phyloP scores from a whole-genome alignment of 2,888 invertebrate species.

The Andrena minutula region DNA sequence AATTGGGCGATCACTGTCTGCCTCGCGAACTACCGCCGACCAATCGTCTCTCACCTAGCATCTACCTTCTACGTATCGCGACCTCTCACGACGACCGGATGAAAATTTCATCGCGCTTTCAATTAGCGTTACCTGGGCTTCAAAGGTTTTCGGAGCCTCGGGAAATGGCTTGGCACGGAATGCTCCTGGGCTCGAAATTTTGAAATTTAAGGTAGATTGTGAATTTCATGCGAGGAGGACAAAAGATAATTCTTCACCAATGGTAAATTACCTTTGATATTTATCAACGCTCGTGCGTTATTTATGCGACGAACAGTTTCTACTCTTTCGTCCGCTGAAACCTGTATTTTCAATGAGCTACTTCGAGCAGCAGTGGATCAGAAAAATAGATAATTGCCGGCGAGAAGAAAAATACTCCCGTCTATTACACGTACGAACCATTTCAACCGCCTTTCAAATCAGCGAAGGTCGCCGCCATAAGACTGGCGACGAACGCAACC shows the following conservation, averaged over 20 bases:
- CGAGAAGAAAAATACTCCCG: background rate
- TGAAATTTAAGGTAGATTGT: too few relatives aligned
- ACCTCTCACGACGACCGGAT: constrained; percentile 63
- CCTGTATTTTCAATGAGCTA: too few relatives aligned
- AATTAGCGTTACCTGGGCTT: constrained; percentile 30
- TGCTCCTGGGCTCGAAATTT: too few relatives aligned
- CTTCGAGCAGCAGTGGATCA: too few relatives aligned
- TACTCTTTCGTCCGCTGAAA: too few relatives aligned
- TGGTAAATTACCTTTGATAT: too few relatives aligned
- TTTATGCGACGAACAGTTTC: too few relatives aligned
- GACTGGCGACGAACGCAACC: constrained; percentile 23
- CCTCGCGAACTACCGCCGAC: constrained; percentile 43
- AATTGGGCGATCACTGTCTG: constrained; percentile 31
- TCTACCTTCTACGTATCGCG: constrained; percentile 34
- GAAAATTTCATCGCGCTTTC: constrained; percentile 53
- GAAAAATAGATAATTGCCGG: background rate
- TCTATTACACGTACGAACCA: background rate
- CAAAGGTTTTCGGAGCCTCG: background rate
- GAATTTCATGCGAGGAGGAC: too few relatives aligned
- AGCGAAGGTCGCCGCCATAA: constrained; percentile 24
- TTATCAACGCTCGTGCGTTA: too few relatives aligned
- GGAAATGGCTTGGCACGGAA: too few relatives aligned
- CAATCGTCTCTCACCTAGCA: constrained; percentile 52
- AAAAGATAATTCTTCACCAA: too few relatives aligned
- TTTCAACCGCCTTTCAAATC: background rate